These are phyloP conservation scores for Magallana nippona DNA, from an alignment of 2,888 invertebrate species.

Conservation along the genomic window DNA sequence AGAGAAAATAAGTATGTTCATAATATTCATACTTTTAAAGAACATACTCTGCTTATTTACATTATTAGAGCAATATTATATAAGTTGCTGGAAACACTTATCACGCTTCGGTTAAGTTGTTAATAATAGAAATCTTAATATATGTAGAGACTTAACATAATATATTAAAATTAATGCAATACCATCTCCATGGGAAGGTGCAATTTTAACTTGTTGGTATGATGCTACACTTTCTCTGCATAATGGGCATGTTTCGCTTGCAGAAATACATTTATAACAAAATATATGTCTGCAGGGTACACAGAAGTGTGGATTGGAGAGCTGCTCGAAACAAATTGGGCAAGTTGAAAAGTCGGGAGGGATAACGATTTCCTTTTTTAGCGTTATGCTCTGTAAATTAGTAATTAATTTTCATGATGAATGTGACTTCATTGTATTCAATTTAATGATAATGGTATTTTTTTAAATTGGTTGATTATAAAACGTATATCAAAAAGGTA, in stretches of 20 bases:
- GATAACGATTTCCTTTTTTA: no score
- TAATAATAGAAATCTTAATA: no score
- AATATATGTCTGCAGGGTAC: conserved; percentile 1
- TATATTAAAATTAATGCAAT: background rate
- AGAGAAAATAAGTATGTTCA: background rate
- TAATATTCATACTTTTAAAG: background rate
- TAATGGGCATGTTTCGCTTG: background rate
- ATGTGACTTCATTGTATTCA: no score
- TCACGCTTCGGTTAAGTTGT: background rate
- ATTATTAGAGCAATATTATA: no score
- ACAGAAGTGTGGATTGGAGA: background rate
- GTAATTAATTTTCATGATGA: no score
- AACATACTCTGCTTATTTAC: background rate
- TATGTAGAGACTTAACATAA: background rate
- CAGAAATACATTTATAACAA: background rate
- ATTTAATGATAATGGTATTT: no score
- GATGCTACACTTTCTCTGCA: background rate
- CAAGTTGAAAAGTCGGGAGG: background rate
- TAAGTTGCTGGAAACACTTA: background rate
- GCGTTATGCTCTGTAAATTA: no score
- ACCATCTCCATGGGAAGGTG: background rate
- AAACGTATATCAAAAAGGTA: no score
- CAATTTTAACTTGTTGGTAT: background rate
- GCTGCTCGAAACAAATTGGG: background rate
- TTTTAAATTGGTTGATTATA: no score